Evolutionary conservation across 30 jellyfish, hydroid and myxozoan species (phyloP).

Genomic region (Catostylus mosaicus): DNA sequence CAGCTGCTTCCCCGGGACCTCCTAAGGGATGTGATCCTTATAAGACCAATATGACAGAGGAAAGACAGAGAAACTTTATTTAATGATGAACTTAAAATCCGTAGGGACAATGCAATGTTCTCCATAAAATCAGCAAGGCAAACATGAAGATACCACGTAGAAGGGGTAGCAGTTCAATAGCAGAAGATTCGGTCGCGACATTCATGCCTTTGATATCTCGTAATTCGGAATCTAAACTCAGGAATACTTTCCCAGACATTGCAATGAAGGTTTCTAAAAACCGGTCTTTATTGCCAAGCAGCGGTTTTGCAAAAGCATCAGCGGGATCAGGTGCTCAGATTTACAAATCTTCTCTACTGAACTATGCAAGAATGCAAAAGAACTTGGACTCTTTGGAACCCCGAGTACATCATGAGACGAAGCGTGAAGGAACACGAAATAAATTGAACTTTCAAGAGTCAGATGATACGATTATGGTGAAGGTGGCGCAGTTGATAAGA

Average conservation of each 20-base stretch:
- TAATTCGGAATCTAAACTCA: not conserved
- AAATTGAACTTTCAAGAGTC: not conserved
- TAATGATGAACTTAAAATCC: not conserved
- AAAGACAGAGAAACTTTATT: too few species aligned
- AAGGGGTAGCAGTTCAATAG: conserved; percentile 8
- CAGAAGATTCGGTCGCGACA: conserved; percentile 4
- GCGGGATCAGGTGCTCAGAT: not conserved
- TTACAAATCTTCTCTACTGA: not conserved
- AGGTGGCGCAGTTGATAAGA: conserved; percentile 38
- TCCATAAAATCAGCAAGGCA: conserved; percentile 6
- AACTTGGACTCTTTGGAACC: not conserved
- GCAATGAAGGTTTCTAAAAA: not conserved
- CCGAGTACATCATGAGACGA: not conserved
- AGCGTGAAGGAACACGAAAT: not conserved
- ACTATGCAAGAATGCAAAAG: not conserved
- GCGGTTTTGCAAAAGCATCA: not conserved
- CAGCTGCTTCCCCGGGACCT: too few species aligned
- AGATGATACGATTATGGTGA: conserved; percentile 25
- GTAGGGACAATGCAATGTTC: conserved; percentile 38
- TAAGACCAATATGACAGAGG: too few species aligned
- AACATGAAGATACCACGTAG: not conserved
- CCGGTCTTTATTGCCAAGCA: not conserved
- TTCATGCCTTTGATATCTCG: conserved; percentile 18
- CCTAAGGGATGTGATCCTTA: too few species aligned
- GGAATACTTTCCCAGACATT: not conserved